phyloP scores from a whole-genome alignment of 2,797 vertebrate genomes.

The Pampus argenteus region DNA sequence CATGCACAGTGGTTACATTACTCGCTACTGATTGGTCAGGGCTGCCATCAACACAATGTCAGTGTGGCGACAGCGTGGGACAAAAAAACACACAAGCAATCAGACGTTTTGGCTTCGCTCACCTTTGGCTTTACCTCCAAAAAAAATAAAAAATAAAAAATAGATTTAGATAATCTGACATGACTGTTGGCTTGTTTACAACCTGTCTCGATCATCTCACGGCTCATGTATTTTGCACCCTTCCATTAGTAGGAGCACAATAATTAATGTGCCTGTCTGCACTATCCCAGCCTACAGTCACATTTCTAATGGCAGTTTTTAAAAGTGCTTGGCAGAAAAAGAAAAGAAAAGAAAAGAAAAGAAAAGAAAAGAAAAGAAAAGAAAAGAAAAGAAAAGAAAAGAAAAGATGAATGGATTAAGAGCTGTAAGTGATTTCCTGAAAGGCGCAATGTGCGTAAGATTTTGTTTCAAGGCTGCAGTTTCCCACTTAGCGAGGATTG shows the following conservation, averaged over 20 bases:
- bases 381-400: background rate
- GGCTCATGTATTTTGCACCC: background rate
- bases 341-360: background rate
- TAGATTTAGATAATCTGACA: too few relatives aligned
- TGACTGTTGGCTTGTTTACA: background rate
- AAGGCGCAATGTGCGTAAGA: conserved; percentile 24
- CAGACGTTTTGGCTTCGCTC: too few relatives aligned
- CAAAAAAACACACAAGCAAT: too few relatives aligned
- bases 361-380: conserved; percentile 7
- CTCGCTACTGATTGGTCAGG: too few relatives aligned
- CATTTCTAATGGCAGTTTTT: background rate
- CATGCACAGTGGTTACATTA: too few relatives aligned
- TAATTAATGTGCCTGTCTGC: background rate
- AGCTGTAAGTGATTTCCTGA: conserved; percentile 23
- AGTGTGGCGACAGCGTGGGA: too few relatives aligned
- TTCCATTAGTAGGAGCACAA: background rate
- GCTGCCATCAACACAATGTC: too few relatives aligned
- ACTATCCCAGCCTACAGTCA: background rate
- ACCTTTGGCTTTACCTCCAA: too few relatives aligned
- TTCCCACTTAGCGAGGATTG: conserved; percentile 43
- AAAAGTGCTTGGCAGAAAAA: background rate
- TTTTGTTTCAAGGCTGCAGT: conserved; percentile 48
- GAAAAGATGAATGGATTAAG: conserved; percentile 6
- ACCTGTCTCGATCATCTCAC: background rate
- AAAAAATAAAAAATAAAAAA: too few relatives aligned